Conservation (phyloP, 1,140 invertebrate species). For the Papilio helenus region DNA sequence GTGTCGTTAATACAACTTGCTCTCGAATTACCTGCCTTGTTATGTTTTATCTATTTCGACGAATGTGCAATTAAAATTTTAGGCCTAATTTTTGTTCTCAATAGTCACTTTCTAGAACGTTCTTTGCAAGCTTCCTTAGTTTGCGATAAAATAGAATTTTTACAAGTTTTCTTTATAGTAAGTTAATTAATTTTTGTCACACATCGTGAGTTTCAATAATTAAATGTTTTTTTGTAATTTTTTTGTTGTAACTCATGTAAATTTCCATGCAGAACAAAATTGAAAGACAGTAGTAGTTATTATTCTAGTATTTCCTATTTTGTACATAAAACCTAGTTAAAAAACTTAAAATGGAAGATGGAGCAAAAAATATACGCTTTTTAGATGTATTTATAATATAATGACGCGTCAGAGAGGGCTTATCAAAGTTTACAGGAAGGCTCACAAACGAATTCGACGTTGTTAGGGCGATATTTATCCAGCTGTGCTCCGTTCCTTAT, state of each 20-base stretch:
- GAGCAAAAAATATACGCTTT: neutral
- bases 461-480: constrained; percentile 14
- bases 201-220: neutral
- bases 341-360: no score
- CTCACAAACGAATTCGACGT: constrained; percentile 15
- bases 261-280: no score
- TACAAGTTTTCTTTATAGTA: neutral
- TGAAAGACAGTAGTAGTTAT: neutral
- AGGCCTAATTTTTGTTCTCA: neutral
- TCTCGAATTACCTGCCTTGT: neutral
- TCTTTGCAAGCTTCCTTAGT: neutral
- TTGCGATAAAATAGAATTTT: neutral
- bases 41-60: constrained; percentile 20
- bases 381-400: constrained; percentile 18
- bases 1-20: constrained; percentile 18
- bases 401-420: constrained; percentile 14
- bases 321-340: no score
- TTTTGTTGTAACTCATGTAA: no score
- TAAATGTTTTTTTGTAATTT: no score
- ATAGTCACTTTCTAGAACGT: neutral
- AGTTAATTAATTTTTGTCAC: neutral
- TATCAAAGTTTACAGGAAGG: constrained; percentile 18
- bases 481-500: constrained; percentile 17
- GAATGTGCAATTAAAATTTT: neutral
- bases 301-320: no score